Conservation (phyloP, 1,140 invertebrate genomes). For the Scaptomyza hsui region DNA sequence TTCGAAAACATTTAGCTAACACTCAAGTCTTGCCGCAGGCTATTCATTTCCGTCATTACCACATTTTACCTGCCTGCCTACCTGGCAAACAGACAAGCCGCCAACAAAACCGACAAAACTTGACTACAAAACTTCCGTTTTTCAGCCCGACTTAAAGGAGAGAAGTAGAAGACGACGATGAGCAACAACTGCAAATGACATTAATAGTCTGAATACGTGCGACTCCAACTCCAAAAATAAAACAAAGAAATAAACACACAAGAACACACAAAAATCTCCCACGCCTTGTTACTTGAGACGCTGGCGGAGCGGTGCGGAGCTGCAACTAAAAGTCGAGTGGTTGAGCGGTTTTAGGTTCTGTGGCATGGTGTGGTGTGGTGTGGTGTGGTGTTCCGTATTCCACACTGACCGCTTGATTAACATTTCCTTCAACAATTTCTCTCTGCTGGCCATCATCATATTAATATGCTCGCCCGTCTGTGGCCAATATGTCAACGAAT, state of each 20-base stretch:
- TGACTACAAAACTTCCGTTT: constrained; percentile 70
- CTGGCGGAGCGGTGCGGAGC: too few relatives aligned
- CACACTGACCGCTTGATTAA: constrained; percentile 81
- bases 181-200: constrained; percentile 59
- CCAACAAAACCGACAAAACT: constrained; percentile 43
- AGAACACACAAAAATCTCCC: constrained; percentile 42
- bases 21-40: constrained; percentile 45
- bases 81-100: too few relatives aligned
- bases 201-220: constrained; percentile 77
- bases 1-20: constrained; percentile 55
- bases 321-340: constrained; percentile 16
- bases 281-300: constrained; percentile 18
- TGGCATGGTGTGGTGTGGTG: constrained; percentile 10
- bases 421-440: constrained; percentile 69
- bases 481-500: constrained; percentile 78
- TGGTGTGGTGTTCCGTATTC: constrained; percentile 67
- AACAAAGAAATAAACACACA: constrained; percentile 51
- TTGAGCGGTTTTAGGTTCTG: not conserved
- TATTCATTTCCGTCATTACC: constrained; percentile 69
- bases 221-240: constrained; percentile 45
- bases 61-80: constrained; percentile 49
- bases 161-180: constrained; percentile 14
- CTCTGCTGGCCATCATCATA: constrained; percentile 29
- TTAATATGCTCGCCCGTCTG: constrained; percentile 75
- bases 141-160: constrained; percentile 39